Base-by-base conservation (phyloP, 2,797 vertebrate species). In the Sebastes vulpes region DNA sequence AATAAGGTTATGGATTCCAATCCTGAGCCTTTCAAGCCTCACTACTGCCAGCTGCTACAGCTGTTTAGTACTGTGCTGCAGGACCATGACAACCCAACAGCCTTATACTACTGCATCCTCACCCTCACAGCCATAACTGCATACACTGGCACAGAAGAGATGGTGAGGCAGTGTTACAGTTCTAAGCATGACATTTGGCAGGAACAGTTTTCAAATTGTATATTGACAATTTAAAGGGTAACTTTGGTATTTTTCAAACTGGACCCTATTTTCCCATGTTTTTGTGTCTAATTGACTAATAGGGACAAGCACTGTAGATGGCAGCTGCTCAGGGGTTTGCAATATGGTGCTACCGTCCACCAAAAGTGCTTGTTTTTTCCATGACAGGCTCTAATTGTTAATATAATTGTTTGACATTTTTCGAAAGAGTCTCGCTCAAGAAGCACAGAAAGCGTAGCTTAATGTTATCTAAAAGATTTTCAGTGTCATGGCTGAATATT, bases 61-160 rank as follows among this genome's bases (percentile, higher is more conserved):
- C 95, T 98, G 79, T 94, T 98, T 65, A 91, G 87, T 6, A 87
- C 92, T 7, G 95, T 96, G 2, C 92, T 98, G 21, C 93, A 94
- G 87, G 96, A 97, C 75, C 92, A 93, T 52, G 88, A 81, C 75
- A 97, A 97, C 88, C 95, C 97, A 0, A 94, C 91, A 0, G 87
- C 95, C 14, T 79, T 98, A 52, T 98, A 97, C 85, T 98, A 98
- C 85, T 95, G 97, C 67, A 93, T 98, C 75, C 97, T 97, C 70
- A 96, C 96, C 16, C 88, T 98, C 58, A 97, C 96, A 0, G 83
- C 96, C 68, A 94, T 98, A 38, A 95, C 93, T 0, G 77, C 95
- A 2, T 95, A 95, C 76, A 92, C 96, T 0, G 95, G 96, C 86
- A 88, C 96, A 3, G 95, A 96, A 38, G 96, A 98, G 48, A 91